A percentile compares a stretch with the other conserved stretches of the same genome.
Conservation (phyloP, 2,888 invertebrate genomes). For the Drosophila bunnanda region DNA sequence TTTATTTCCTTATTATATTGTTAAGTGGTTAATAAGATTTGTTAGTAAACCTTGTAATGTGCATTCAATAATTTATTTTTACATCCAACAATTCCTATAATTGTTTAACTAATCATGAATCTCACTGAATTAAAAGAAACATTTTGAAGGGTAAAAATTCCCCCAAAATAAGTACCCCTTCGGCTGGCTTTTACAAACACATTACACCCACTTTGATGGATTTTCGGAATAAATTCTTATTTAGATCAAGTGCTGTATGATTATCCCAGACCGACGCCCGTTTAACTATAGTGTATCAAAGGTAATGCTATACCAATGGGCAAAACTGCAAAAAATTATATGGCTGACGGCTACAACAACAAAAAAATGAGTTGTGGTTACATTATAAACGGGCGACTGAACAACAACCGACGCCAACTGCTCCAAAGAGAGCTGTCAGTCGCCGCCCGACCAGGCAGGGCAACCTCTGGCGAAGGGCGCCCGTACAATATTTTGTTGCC, state of each 20-base stretch:
- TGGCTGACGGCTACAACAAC: constrained; percentile 39
- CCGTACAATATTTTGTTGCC: constrained; percentile 31
- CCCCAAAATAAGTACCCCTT: neutral
- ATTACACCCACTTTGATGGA: constrained; percentile 29
- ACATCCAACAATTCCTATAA: neutral
- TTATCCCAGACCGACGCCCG: constrained; percentile 54
- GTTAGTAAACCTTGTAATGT: neutral
- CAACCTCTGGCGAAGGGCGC: constrained; percentile 72
- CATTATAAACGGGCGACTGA: constrained; percentile 75
- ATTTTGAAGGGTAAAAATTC: neutral
- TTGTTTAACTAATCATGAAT: neutral
- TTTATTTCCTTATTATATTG: neutral
- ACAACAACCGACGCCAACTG: constrained; percentile 49
- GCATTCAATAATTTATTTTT: neutral
- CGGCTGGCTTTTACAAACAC: constrained; percentile 4
- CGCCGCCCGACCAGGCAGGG: constrained; percentile 6
- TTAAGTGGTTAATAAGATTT: neutral
- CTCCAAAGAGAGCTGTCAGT: constrained; percentile 40
- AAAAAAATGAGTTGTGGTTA: constrained; percentile 64
- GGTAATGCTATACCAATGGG: constrained; percentile 52
- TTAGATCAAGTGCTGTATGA: constrained; percentile 35
- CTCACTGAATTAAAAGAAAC: neutral
- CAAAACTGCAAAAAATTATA: constrained; percentile 56
- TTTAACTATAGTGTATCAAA: constrained; percentile 61
- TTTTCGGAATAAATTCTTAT: constrained; percentile 26